These are phyloP conservation scores for Amitus sp. DNA, from an alignment of 2,888 invertebrate genomes.

Conservation along the genomic window DNA sequence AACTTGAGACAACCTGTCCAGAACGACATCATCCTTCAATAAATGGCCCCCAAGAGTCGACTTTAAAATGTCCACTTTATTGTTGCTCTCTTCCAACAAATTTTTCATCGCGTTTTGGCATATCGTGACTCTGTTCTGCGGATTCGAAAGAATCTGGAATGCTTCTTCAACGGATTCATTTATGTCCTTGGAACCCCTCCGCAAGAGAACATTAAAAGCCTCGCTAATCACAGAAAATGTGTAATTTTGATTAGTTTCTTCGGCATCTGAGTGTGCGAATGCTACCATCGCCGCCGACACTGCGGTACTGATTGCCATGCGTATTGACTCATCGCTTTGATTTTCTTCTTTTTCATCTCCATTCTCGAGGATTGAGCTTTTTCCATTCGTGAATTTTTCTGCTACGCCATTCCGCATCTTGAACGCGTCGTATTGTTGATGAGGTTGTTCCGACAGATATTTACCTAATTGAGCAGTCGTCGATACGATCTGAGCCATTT, in stretches of 20 bases:
- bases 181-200: constrained; percentile 44
- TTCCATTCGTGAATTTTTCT: constrained; percentile 43
- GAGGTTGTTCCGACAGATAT: constrained; percentile 52
- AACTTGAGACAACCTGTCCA: constrained; percentile 73
- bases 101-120: constrained; percentile 54
- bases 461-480: constrained; percentile 59
- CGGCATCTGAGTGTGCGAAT: constrained; percentile 41
- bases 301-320: constrained; percentile 52
- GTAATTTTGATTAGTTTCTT: constrained; percentile 45
- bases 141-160: constrained; percentile 51
- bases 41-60: constrained; percentile 69
- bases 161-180: constrained; percentile 55
- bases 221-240: constrained; percentile 59
- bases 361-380: too few relatives aligned
- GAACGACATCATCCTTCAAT: constrained; percentile 69
- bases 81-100: constrained; percentile 56
- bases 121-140: constrained; percentile 53
- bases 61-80: constrained; percentile 73
- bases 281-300: constrained; percentile 55
- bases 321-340: constrained; percentile 42
- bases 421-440: constrained; percentile 16
- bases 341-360: too few relatives aligned
- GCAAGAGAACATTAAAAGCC: constrained; percentile 54
- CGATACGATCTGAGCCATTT: constrained; percentile 65
- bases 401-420: constrained; percentile 16